A percentile compares a stretch with the other conserved stretches of the same genome.
Evolutionary conservation across 2,797 vertebrate species (phyloP).

Genomic region (Syndactyla subalaris): DNA sequence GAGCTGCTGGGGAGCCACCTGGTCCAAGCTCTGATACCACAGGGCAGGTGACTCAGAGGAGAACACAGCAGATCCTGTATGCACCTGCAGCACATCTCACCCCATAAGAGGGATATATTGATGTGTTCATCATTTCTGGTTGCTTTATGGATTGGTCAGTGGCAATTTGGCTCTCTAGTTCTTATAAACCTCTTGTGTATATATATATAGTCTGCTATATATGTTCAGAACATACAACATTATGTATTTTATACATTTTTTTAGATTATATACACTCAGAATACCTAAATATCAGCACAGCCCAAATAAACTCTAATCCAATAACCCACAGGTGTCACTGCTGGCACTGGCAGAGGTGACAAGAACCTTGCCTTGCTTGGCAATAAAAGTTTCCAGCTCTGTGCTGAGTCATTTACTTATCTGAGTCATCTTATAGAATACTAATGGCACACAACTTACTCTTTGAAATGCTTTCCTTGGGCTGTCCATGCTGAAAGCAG

Average conservation of each 20-base stretch:
- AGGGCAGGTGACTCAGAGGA: not conserved
- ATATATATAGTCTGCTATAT: fast-evolving
- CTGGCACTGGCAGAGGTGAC: not conserved
- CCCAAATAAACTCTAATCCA: not conserved
- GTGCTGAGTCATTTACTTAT: not conserved
- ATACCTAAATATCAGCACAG: not conserved
- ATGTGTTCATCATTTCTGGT: not conserved
- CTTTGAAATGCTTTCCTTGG: not conserved
- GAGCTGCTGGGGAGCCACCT: not conserved
- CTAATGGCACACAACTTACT: not conserved
- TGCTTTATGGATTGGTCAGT: not conserved
- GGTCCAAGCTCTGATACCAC: not conserved
- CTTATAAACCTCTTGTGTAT: not conserved
- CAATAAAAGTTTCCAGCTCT: not conserved
- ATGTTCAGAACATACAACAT: not conserved
- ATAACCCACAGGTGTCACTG: not conserved
- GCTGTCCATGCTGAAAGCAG: not conserved
- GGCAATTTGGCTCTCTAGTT: not conserved
- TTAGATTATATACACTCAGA: not conserved
- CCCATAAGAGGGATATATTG: not conserved
- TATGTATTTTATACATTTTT: not conserved
- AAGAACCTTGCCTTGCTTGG: not conserved
- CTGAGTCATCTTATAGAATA: not conserved
- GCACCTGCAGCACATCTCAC: not conserved
- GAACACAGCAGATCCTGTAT: not conserved